Base-by-base conservation (phyloP, 2,888 invertebrate species). In the Caradrina clavipalpis region DNA sequence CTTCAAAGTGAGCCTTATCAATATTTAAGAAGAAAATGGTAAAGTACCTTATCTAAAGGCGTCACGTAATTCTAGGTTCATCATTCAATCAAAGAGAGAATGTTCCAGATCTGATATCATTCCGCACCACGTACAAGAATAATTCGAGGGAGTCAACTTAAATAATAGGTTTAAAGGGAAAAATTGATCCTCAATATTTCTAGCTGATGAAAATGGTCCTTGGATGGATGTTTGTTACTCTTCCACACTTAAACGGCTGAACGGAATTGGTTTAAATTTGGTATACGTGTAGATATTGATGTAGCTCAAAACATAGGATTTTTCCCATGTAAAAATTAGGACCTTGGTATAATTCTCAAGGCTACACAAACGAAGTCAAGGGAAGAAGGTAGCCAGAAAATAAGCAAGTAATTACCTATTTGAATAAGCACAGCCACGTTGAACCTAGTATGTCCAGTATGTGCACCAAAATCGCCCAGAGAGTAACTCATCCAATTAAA, bases 71-170 rank as follows among this genome's bases (percentile, higher is more conserved):
- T 67, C 17, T 53, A 57, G 3, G n/a, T 57, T 67, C 35, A 54
- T 76, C 17, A 45, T 58, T 53, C 54, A 54, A 76, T 76, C 76
- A 72, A 58, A 76, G 53, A 58, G 22, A 75, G 21, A 19, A 68
- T 15, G 49, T 45, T 35, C 15, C 0, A 21, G 54, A 65, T 50
- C 31, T 22, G 31, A 15, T 68, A 49, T 47, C 56, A 17, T 22
- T 17, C 8, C 26, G n/a, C 42, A 31, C 53, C 21, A 53, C 31
- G n/a, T 21, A 15, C 11, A 49, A 22, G 31, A 68, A 22, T 49
- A 22, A 45, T 26, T 54, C 4, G 15, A 54, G 15, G 22, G 8
- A 11, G 15, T 47, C 56, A n/a, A 10, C 2, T 31, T 53, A 53
- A 26, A 39, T 39, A 39, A 39, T 19, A 49, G 17, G n/a, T 54